Base-by-base conservation (phyloP, 2,888 invertebrate genomes). In the Macaria notata region DNA sequence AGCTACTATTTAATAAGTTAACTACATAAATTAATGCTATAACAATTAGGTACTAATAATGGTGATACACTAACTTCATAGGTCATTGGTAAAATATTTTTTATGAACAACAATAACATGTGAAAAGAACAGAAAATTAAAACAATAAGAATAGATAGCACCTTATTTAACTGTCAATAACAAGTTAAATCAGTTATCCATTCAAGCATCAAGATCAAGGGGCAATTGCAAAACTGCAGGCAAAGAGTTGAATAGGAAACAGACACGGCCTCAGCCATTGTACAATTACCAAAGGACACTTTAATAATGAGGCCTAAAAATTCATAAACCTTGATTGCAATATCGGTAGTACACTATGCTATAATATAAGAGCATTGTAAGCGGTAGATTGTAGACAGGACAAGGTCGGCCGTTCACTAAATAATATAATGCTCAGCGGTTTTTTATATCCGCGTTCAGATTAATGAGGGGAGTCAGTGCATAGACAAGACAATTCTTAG, bases 361-460 rank as follows among this genome's bases (percentile, higher is more conserved):
- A 49, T 53, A 58, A 58, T 48, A 52, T 56, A 59, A 58, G 19
- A 19, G 52, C 48, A 58, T 62, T 70, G 69, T 63, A 62, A 69
- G 33, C 62, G 65, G 62, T 69, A 67, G 70, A 71, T 77, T 69
- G 19, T 19, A 67, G 70, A 71, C 78, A 70, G 60, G 56, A 61
- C 82, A 84, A 87, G 86, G 87, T 76, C 75, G 64, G 62, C 69
- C 86, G 71, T 81, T 87, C 86, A 83, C 86, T 76, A 68, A 64
- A 62, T 70, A 66, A 70, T 73, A 73, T 65, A 67, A 65, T 60
- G 63, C 60, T 73, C 63, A 66, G 56, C 39, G 29, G 19, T 46
- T 54, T 58, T 73, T 73, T 62, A 79, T 72, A 81, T 86, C 84
- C 84, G 84, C 76, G 72, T 83, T 78, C 70, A 56, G 56, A 58